phyloP scores from a whole-genome alignment of 2,797 vertebrate genomes.

The Aplochiton taeniatus region DNA sequence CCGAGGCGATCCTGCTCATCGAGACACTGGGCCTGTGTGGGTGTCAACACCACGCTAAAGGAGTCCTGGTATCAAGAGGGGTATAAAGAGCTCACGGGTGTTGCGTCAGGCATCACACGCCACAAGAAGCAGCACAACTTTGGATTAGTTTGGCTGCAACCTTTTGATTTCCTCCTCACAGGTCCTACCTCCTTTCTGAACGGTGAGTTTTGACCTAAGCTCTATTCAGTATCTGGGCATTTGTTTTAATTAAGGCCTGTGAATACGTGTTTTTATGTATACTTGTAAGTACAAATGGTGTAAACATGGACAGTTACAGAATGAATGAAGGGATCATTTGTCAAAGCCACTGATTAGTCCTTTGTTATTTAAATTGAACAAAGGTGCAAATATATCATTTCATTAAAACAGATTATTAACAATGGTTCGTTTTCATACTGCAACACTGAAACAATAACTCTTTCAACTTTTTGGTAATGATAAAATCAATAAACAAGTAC shows the following conservation, averaged over 20 bases:
- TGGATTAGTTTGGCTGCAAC: not conserved
- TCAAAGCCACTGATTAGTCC: too few relatives aligned
- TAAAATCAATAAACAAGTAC: too few relatives aligned
- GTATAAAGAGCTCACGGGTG: slow-evolving; percentile 65
- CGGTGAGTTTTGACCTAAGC: slow-evolving; percentile 44
- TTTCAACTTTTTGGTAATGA: not conserved
- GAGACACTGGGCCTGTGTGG: slow-evolving; percentile 47
- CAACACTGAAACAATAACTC: too few relatives aligned
- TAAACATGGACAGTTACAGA: too few relatives aligned
- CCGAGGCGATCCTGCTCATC: slow-evolving; percentile 26
- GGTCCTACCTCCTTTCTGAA: not conserved
- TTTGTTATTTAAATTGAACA: too few relatives aligned
- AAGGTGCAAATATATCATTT: too few relatives aligned
- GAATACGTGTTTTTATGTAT: too few relatives aligned
- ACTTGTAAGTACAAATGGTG: too few relatives aligned
- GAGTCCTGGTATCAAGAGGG: slow-evolving; percentile 24
- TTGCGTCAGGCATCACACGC: slow-evolving; percentile 11
- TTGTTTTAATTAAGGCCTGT: too few relatives aligned
- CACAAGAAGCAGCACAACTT: not conserved
- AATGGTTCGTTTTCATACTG: too few relatives aligned
- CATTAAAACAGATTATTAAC: too few relatives aligned
- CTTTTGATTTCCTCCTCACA: slow-evolving; percentile 13
- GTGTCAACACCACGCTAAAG: slow-evolving; percentile 63
- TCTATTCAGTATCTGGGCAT: not conserved
- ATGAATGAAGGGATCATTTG: too few relatives aligned